Percentiles rank a stretch among this genome's conserved stretches.
These are phyloP conservation scores for Gymnobelideus leadbeateri DNA, from an alignment of 2,113 vertebrate genomes.

Conservation along the genomic window DNA sequence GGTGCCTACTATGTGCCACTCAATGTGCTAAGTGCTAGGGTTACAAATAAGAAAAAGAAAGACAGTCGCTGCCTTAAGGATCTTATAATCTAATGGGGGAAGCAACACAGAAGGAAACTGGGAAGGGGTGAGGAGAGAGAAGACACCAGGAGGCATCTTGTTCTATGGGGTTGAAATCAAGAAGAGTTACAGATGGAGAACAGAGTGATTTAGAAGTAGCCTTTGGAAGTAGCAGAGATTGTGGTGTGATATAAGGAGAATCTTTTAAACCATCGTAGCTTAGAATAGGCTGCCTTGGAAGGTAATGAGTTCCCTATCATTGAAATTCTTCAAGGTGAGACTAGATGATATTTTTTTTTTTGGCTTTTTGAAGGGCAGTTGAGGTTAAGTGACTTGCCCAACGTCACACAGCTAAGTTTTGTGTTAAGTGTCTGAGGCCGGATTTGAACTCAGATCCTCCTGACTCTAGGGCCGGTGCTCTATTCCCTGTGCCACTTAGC, in stretches of 20 bases:
- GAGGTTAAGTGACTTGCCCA: no score
- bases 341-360: not conserved
- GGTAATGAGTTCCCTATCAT: not conserved
- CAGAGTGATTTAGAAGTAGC: not conserved
- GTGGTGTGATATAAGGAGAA: not conserved
- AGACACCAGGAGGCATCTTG: not conserved
- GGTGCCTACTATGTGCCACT: not conserved
- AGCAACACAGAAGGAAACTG: not conserved
- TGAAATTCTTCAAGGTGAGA: not conserved
- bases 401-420: no score
- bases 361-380: no score
- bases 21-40: not conserved
- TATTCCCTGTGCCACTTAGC: no score
- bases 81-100: not conserved
- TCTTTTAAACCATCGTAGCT: not conserved
- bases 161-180: not conserved
- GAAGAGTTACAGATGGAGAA: not conserved
- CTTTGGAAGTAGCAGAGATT: not conserved
- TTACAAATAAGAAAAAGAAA: not conserved
- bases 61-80: not conserved
- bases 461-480: no score
- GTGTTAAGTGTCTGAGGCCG: no score
- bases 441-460: no score
- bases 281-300: not conserved
- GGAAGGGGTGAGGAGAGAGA: not conserved